Percentiles rank a stretch among this genome's conserved stretches.
Evolutionary conservation across 2,113 vertebrate species (phyloP).

Genomic region (Aptenodytes forsteri): DNA sequence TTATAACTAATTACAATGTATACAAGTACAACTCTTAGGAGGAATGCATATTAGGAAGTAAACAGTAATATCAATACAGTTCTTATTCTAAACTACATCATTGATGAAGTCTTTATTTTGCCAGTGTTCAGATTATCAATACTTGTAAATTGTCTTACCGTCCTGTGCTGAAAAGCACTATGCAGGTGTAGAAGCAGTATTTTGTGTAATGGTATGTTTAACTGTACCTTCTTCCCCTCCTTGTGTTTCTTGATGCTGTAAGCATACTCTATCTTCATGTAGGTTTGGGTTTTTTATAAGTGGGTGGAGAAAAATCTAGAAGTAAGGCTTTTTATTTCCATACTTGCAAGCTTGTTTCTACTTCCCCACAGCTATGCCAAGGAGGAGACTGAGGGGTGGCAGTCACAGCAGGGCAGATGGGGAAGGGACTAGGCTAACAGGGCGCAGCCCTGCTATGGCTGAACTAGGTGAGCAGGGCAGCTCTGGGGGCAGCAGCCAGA

Average conservation of each 20-base stretch:
- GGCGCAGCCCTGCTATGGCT: fast-evolving
- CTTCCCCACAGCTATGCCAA: not conserved
- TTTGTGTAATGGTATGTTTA: not conserved
- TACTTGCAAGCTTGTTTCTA: not conserved
- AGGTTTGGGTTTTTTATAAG: not conserved
- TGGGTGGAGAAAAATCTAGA: not conserved
- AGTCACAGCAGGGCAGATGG: fast-evolving
- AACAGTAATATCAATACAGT: not conserved
- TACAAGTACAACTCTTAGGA: not conserved
- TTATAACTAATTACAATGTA: not conserved
- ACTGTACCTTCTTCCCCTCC: not conserved
- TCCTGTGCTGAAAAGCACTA: not conserved
- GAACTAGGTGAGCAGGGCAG: not conserved
- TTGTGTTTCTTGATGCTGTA: not conserved
- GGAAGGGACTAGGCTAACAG: too few species aligned
- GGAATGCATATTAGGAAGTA: not conserved
- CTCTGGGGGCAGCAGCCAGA: not conserved
- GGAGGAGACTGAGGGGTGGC: not conserved
- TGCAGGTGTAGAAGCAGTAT: not conserved
- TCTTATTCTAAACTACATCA: not conserved
- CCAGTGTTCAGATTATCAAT: not conserved
- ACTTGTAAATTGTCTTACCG: not conserved
- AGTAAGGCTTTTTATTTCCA: not conserved
- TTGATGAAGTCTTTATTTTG: not conserved
- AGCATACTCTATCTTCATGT: not conserved